Base-by-base conservation (phyloP, 2,888 invertebrate species). In the Bugula neritina region DNA sequence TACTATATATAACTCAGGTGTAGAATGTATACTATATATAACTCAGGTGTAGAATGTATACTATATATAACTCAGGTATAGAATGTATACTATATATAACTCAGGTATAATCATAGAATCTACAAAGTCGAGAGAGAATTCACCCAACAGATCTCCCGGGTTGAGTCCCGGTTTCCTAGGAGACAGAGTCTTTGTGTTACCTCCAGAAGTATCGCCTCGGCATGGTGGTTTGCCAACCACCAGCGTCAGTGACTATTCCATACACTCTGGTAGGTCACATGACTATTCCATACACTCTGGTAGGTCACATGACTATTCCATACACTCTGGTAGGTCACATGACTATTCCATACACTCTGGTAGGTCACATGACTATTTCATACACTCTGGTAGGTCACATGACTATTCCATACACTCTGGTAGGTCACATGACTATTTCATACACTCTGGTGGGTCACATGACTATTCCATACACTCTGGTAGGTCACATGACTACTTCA, bases 231-330 rank as follows among this genome's bases (percentile, higher is more conserved):
- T 63, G 2, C 63, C 63, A 2, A 13, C 27, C n/a, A 13, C 27
- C n/a, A 63, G 63, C n/a, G n/a, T 31, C 31, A 63, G 63, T 63
- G 63, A 63, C 27, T 31, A 63, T n/a, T 63, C 63, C 31, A 25
- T 63, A 27, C 63, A 63, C 13, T 34, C 63, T 31, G 63, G 55
- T 55, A n/a, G 55, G 55, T 55, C 25, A 43, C 43, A 43, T 43
- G 43, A 43, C 43, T 43, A 5, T 10, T 17, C 43, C 17, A 43
- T 5, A 10, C 43, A 43, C 43, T 10, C 17, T 5, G 17, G 10
- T 17, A 10, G 43, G 43, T 43, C 43, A 43, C 43, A 43, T 43
- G 43, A 43, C 43, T 43, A n/a, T n/a, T n/a, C n/a, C n/a, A n/a
- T n/a, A n/a, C n/a, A n/a, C n/a, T n/a, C n/a, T n/a, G n/a, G n/a